Evolutionary conservation across 1,140 invertebrate genomes (phyloP).

Genomic region (Coptotermes formosanus): DNA sequence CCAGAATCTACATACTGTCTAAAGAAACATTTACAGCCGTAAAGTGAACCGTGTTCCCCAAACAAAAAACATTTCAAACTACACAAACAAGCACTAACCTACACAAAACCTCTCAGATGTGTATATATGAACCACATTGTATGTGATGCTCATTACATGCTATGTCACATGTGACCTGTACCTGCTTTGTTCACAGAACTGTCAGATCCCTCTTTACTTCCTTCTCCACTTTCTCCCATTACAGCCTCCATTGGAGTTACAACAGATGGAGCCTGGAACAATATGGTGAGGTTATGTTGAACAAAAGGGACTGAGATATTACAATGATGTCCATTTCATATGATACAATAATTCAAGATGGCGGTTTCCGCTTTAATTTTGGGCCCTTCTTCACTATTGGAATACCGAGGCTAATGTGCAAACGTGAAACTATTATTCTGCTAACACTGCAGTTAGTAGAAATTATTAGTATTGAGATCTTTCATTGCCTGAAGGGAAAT

Average conservation of each 20-base stretch:
- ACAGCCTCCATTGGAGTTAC: conserved; percentile 27
- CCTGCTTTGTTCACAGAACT: conserved; percentile 7
- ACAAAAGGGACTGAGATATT: not conserved
- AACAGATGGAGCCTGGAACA: not conserved
- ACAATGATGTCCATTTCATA: not conserved
- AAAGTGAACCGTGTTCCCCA: too few species aligned
- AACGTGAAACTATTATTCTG: not conserved
- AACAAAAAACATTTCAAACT: too few species aligned
- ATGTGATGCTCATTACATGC: too few species aligned
- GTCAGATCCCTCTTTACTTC: not conserved
- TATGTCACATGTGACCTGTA: not conserved
- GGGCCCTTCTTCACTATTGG: not conserved
- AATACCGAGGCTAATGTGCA: not conserved
- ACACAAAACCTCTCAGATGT: too few species aligned
- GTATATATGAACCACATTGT: too few species aligned
- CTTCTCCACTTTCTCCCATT: conserved; percentile 26
- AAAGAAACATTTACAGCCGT: too few species aligned
- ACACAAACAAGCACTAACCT: too few species aligned
- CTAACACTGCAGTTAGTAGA: not conserved
- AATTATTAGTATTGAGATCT: not conserved
- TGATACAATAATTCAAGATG: not conserved
- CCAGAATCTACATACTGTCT: too few species aligned
- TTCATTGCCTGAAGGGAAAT: conserved; percentile 28
- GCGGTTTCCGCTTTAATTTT: conserved; percentile 11
- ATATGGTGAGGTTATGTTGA: conserved; percentile 8